A percentile compares a stretch with the other conserved stretches of the same genome.
These are phyloP conservation scores for Odontocolon sp. DNA, from an alignment of 2,888 invertebrate genomes.

Conservation along the genomic window DNA sequence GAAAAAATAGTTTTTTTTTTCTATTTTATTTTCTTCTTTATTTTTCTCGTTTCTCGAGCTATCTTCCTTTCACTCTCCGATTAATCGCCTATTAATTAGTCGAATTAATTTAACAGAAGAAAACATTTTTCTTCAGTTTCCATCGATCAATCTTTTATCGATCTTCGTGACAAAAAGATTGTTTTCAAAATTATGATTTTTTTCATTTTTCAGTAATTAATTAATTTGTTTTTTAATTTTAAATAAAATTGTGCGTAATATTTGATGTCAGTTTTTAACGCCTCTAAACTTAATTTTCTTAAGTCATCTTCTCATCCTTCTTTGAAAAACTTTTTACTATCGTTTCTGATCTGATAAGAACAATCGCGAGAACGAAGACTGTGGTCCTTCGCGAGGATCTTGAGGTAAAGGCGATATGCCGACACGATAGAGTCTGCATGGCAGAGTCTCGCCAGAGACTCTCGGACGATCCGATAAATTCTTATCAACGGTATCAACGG, in stretches of 20 bases:
- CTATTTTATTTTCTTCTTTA: no score
- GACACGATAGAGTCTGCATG: constrained; percentile 23
- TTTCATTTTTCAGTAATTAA: no score
- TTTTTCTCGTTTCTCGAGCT: no score
- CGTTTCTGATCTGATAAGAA: constrained; percentile 67
- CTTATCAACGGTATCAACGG: constrained; percentile 21
- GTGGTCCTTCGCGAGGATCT: neutral
- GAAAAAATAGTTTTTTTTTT: no score
- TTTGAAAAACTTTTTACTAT: constrained; percentile 68
- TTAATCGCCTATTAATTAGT: no score
- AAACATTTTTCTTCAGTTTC: neutral
- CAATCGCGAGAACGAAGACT: neutral
- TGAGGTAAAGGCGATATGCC: neutral
- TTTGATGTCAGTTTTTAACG: constrained; percentile 6
- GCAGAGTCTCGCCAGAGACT: neutral
- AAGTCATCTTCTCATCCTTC: constrained; percentile 29
- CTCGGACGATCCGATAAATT: constrained; percentile 55
- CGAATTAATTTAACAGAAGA: no score
- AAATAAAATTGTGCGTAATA: constrained; percentile 5
- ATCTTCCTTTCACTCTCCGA: no score
- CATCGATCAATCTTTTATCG: no score
- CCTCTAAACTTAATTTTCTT: constrained; percentile 34
- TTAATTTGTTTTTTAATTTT: no score
- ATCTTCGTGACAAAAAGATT: neutral
- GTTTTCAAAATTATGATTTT: no score